Evolutionary conservation across 2,888 invertebrate genomes (phyloP).

Genomic region (Neoscelio sp.): DNA sequence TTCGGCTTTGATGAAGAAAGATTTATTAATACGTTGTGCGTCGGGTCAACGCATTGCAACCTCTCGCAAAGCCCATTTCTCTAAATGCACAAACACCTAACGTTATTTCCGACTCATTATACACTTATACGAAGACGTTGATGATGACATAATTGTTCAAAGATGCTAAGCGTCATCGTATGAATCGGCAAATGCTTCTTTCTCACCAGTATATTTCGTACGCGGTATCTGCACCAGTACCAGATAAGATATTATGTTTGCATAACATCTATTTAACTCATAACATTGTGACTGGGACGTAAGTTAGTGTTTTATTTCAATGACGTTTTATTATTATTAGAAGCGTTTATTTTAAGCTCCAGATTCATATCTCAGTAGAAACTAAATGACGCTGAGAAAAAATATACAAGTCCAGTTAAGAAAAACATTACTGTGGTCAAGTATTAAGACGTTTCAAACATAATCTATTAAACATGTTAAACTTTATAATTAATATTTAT

Average conservation of each 20-base stretch:
- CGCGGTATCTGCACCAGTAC: slow-evolving; percentile 38
- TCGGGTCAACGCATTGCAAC: slow-evolving; percentile 2
- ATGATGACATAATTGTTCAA: slow-evolving; percentile 69
- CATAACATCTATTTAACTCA: slow-evolving; percentile 69
- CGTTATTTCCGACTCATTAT: slow-evolving; percentile 7
- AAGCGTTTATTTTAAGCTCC: slow-evolving; percentile 3
- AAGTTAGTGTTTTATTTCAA: slow-evolving; percentile 69
- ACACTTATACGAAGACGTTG: slow-evolving; percentile 1
- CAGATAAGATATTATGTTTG: slow-evolving; percentile 73
- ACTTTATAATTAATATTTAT: too few relatives aligned
- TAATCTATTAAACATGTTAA: too few relatives aligned
- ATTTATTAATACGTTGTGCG: background rate
- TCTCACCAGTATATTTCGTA: slow-evolving; percentile 47
- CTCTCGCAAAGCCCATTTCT: background rate
- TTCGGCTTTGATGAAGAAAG: background rate
- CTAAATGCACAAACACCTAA: background rate
- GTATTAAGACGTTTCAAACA: too few relatives aligned
- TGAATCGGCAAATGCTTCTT: slow-evolving; percentile 58
- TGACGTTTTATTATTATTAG: background rate
- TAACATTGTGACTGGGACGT: slow-evolving; percentile 52
- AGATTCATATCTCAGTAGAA: background rate
- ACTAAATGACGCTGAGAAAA: too few relatives aligned
- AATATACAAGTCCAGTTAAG: too few relatives aligned
- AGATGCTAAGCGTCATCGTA: slow-evolving; percentile 63
- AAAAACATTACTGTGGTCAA: too few relatives aligned